phyloP scores from a whole-genome alignment of 2,113 vertebrate species.

The Malurus alboscapulatus region DNA sequence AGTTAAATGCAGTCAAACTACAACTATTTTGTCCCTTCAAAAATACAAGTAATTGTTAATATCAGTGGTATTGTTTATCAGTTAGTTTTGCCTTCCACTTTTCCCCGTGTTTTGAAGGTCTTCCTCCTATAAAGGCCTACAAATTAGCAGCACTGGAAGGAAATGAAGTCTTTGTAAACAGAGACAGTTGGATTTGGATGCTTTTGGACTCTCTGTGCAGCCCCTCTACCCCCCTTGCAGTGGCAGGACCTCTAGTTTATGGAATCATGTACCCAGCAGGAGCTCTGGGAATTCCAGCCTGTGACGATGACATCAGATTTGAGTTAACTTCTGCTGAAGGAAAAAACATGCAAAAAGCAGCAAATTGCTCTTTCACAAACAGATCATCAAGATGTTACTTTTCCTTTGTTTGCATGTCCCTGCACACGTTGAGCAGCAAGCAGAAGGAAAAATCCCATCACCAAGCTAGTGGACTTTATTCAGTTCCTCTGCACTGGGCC shows the following conservation, averaged over 20 bases:
- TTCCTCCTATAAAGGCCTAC: not conserved
- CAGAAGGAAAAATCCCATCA: not conserved
- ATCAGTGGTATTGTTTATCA: not conserved
- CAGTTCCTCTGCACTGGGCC: not conserved
- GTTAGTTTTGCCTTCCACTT: not conserved
- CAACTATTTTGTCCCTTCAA: not conserved
- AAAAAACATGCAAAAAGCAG: not conserved
- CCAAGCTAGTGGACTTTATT: not conserved
- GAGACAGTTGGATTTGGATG: not conserved
- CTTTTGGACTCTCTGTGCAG: fast-evolving
- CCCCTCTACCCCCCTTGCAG: not conserved
- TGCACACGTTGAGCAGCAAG: not conserved
- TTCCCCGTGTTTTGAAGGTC: not conserved
- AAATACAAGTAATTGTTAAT: not conserved
- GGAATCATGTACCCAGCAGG: not conserved
- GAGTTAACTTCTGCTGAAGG: not conserved
- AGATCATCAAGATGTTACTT: not conserved
- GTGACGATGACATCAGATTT: fast-evolving
- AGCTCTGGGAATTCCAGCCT: not conserved
- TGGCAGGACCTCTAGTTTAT: not conserved
- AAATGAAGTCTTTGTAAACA: not conserved
- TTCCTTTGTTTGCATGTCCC: not conserved
- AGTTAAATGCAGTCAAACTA: not conserved
- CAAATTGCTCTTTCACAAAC: not conserved
- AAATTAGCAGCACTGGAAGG: not conserved